Conservation (phyloP, 2,113 vertebrate genomes). For the Lophius piscatorius region DNA sequence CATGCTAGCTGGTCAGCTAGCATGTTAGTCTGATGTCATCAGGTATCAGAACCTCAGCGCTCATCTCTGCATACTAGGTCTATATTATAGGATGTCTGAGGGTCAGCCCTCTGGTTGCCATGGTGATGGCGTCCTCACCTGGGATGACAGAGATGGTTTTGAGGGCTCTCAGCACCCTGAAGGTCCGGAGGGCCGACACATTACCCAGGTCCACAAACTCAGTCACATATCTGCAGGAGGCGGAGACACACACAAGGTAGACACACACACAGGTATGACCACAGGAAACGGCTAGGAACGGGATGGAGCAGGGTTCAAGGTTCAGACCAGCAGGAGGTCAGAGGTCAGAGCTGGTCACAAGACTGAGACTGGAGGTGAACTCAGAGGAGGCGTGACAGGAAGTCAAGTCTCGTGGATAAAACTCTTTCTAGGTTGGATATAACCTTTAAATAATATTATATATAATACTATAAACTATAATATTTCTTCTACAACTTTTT, state of each 20-base stretch:
- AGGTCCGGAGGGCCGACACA: slow-evolving; percentile 98
- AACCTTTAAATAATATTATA: too few species aligned
- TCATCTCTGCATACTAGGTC: slow-evolving; percentile 40
- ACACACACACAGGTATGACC: slow-evolving; percentile 83
- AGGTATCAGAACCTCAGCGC: slow-evolving; percentile 5
- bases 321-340: background rate
- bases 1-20: too few species aligned
- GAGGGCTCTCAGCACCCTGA: slow-evolving; percentile 98
- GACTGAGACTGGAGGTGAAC: too few species aligned
- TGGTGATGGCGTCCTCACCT: slow-evolving; percentile 84
- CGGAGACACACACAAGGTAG: slow-evolving; percentile 74
- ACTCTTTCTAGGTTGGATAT: too few species aligned
- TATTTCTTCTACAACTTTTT: too few species aligned
- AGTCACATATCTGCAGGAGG: slow-evolving; percentile 96
- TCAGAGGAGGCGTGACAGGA: too few species aligned
- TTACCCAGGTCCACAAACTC: slow-evolving; percentile 99
- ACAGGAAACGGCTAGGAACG: slow-evolving; percentile 80
- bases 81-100: too few species aligned
- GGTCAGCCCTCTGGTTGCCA: too few species aligned
- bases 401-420: too few species aligned
- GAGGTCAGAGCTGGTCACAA: background rate
- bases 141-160: slow-evolving; percentile 99
- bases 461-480: too few species aligned
- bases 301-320: background rate
- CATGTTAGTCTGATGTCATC: slow-evolving; percentile 63